Evolutionary conservation across 2,113 vertebrate genomes (phyloP).

Genomic region (Otocyon megalotis): DNA sequence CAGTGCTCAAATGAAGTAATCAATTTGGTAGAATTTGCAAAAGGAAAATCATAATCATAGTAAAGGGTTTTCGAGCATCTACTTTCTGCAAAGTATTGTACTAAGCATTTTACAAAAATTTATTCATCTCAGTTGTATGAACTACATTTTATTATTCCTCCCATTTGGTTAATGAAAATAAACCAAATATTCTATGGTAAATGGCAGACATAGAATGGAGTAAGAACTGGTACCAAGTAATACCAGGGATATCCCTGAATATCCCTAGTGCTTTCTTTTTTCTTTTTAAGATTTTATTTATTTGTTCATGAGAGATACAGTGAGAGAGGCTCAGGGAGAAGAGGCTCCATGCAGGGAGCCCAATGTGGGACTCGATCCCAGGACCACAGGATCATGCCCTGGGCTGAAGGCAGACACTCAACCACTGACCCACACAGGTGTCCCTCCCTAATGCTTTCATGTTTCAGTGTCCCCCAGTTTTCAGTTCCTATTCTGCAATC

Average conservation of each 20-base stretch:
- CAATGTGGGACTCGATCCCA: no score
- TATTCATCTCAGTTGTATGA: not conserved
- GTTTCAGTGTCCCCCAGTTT: not conserved
- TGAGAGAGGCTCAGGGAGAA: no score
- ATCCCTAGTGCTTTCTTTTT: no score
- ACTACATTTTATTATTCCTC: not conserved
- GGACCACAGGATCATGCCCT: no score
- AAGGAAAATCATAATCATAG: not conserved
- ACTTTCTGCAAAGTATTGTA: not conserved
- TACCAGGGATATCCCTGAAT: no score
- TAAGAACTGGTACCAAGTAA: not conserved
- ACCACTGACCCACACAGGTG: no score
- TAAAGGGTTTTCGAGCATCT: not conserved
- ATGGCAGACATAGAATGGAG: not conserved
- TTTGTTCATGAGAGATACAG: no score
- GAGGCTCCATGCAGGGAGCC: no score
- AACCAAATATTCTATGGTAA: not conserved
- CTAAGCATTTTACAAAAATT: not conserved
- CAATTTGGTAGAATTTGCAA: not conserved
- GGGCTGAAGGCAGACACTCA: no score
- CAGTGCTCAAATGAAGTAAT: not conserved
- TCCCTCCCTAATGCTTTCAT: not conserved
- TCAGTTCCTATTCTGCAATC: not conserved
- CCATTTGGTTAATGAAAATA: not conserved
- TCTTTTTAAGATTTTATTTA: no score